Evolutionary conservation across 2,797 vertebrate genomes (phyloP).

Genomic region (Lagorchestes hirsutus): DNA sequence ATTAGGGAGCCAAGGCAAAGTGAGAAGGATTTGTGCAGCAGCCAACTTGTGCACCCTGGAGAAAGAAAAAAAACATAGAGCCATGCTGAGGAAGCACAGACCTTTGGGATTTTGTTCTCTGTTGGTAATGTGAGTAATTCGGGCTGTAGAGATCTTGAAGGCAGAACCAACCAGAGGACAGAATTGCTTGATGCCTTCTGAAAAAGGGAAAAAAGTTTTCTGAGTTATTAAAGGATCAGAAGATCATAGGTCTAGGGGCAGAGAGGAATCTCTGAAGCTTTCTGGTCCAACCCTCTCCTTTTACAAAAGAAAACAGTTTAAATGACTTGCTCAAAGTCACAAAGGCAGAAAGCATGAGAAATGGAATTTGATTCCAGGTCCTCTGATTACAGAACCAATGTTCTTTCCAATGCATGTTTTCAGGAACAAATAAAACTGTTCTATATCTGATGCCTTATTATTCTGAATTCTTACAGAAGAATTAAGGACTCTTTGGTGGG

Average conservation of each 20-base stretch:
- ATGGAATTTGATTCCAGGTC: not conserved
- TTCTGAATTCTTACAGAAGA: not conserved
- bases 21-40: not conserved
- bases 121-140: not conserved
- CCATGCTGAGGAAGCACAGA: not conserved
- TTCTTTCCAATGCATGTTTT: not conserved
- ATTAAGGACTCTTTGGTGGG: not conserved
- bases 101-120: not conserved
- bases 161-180: not conserved
- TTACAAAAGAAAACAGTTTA: not conserved
- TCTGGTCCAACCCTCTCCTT: not conserved
- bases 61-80: not conserved
- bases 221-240: not conserved
- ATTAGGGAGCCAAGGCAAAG: not conserved
- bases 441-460: not conserved
- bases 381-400: not conserved
- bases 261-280: not conserved
- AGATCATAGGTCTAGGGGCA: not conserved
- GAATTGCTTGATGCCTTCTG: not conserved
- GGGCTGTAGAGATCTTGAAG: not conserved
- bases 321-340: not conserved
- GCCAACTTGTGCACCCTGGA: not conserved
- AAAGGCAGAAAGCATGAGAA: not conserved
- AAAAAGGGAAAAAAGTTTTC: not conserved
- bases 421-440: not conserved